These are phyloP conservation scores for Atta texana DNA, from an alignment of 1,140 invertebrate species.

Conservation along the genomic window DNA sequence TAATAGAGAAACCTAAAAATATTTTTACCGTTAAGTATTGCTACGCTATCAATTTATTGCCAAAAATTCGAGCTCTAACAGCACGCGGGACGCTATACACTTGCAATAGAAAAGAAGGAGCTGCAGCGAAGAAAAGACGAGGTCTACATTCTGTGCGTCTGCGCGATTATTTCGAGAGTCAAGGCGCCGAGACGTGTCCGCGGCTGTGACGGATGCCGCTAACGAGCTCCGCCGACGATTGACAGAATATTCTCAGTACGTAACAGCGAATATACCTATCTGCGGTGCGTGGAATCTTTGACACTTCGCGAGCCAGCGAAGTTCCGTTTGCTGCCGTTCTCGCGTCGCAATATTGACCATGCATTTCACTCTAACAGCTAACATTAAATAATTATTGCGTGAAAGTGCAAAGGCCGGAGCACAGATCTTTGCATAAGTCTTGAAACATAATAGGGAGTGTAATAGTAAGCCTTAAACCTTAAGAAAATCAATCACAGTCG, in stretches of 20 bases:
- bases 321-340: neutral
- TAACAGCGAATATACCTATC: constrained; percentile 49
- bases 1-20: neutral
- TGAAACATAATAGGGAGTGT: no score
- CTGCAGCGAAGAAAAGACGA: constrained; percentile 41
- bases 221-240: constrained; percentile 82
- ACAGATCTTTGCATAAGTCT: no score
- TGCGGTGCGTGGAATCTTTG: constrained; percentile 51
- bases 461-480: no score
- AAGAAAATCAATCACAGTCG: no score
- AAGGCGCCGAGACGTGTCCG: constrained; percentile 69
- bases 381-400: neutral
- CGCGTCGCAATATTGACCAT: neutral
- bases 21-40: neutral
- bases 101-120: constrained; percentile 9
- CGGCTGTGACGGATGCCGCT: constrained; percentile 77
- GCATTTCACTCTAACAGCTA: neutral
- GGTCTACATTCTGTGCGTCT: constrained; percentile 54
- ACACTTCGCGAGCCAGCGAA: constrained; percentile 29
- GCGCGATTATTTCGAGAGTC: constrained; percentile 81
- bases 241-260: constrained; percentile 83
- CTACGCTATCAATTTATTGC: neutral
- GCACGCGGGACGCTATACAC: neutral
- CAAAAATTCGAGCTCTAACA: neutral
- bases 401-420: neutral